Percentiles rank a stretch among this genome's conserved stretches.
Conservation (phyloP, 2,113 vertebrate species). For the Coracopsis vasa region DNA sequence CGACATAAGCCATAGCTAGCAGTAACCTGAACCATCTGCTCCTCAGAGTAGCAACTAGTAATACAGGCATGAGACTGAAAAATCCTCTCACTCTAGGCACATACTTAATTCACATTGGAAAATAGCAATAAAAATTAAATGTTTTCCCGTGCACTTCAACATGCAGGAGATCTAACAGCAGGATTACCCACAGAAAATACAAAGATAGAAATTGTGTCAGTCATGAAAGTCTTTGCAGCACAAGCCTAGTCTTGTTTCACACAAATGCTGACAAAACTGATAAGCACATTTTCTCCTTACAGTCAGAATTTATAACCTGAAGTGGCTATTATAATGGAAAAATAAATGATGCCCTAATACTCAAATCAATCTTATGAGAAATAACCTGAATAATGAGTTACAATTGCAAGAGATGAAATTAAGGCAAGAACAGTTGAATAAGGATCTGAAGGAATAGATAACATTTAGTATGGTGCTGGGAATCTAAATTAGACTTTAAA, state of each 20-base stretch:
- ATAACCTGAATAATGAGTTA: slow-evolving; percentile 74
- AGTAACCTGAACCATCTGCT: slow-evolving; percentile 15
- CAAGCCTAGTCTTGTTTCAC: slow-evolving; percentile 5
- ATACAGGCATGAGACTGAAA: not conserved
- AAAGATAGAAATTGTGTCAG: not conserved
- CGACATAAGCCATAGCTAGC: not conserved
- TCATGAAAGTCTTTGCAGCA: not conserved
- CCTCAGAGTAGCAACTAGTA: not conserved
- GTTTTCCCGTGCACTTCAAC: not conserved
- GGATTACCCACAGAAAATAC: slow-evolving; percentile 3
- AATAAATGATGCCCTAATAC: slow-evolving; percentile 70
- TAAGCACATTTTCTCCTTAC: slow-evolving; percentile 60
- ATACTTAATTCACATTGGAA: not conserved
- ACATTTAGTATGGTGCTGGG: not conserved
- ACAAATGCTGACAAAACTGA: slow-evolving; percentile 52
- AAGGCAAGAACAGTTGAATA: slow-evolving; percentile 64
- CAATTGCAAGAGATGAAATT: slow-evolving; percentile 66
- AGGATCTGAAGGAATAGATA: slow-evolving; percentile 39
- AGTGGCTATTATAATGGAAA: slow-evolving; percentile 70
- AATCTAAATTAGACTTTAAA: slow-evolving; percentile 55
- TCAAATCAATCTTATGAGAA: slow-evolving; percentile 73
- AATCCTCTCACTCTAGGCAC: not conserved
- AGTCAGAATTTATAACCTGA: slow-evolving; percentile 64
- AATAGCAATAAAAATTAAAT: not conserved
- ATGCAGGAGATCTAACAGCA: not conserved